These are phyloP conservation scores for Corydoras sp. DNA, from an alignment of 2,113 vertebrate genomes.

Conservation along the genomic window DNA sequence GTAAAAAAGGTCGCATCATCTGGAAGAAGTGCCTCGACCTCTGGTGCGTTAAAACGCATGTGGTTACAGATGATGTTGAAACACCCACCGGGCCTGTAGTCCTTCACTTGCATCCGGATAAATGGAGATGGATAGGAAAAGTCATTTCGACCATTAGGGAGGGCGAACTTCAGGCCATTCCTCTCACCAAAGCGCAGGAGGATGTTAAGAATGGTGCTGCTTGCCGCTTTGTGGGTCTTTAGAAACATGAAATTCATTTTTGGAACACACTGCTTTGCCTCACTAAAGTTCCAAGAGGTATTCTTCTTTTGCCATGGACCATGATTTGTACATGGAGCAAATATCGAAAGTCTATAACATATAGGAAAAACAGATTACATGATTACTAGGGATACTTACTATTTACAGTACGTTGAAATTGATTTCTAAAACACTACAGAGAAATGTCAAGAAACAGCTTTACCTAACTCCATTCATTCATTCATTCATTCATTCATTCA, in stretches of 20 bases:
- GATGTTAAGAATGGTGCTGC: slow-evolving; percentile 94
- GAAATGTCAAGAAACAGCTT: too few relatives aligned
- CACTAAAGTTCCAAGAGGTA: not conserved
- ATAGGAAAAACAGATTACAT: not conserved
- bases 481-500: too few relatives aligned
- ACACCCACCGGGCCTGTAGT: slow-evolving; percentile 77
- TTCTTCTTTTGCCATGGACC: accelerated
- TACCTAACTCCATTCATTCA: too few relatives aligned
- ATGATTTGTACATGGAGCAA: slow-evolving; percentile 63
- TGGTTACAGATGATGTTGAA: slow-evolving; percentile 94
- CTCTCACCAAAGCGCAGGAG: slow-evolving; percentile 91
- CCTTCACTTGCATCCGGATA: slow-evolving; percentile 74
- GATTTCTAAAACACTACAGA: too few relatives aligned
- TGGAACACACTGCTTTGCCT: slow-evolving; percentile 60
- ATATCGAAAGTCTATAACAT: slow-evolving; percentile 55
- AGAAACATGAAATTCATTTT: slow-evolving; percentile 84
- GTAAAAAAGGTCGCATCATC: slow-evolving; percentile 73
- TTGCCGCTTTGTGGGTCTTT: slow-evolving; percentile 96
- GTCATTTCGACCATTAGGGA: slow-evolving; percentile 83
- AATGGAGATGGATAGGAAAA: slow-evolving; percentile 87
- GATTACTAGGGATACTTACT: not conserved
- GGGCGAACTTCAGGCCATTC: slow-evolving; percentile 79
- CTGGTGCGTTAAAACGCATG: slow-evolving; percentile 82
- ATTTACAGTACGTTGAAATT: not conserved
- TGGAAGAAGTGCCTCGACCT: slow-evolving; percentile 77